Evolutionary conservation across 1,140 invertebrate species (phyloP), one percentile per base, ranked within the genome.

Genomic region (Heliconius hermathena): DNA sequence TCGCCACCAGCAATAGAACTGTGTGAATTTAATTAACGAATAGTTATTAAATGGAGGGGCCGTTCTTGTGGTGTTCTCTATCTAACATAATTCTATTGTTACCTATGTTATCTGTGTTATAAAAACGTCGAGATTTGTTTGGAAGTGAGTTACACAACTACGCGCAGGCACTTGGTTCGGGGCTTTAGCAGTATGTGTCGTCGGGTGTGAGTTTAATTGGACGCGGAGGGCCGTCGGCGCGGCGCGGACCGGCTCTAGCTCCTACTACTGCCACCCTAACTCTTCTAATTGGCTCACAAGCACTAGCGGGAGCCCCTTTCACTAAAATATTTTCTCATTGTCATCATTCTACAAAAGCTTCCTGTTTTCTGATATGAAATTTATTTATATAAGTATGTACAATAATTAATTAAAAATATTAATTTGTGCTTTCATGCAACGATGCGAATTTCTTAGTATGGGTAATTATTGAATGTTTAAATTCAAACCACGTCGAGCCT

Each of bases 11-110:
- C 80, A 80, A 87, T 87, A 87, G 85, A 87, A 83, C 90, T 91
- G 88, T 90, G 87, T 85, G 89, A 91, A 92, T 93, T 93, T 92
- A 94, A 93, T 94, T 93, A 93, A 93, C 90, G 90, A 90, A 93
- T 93, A 89, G 90, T 89, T 89, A 89, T 87, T 77, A 87, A 89
- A 88, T 84, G 86, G 86, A 88, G 84, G 88, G 87, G 87, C 87
- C 77, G 87, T 91, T 91, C 88, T 91, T 89, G 87, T 86, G 86
- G 86, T 81, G 83, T 46, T 46, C 41, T 46, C 41, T 46, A 13
- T 91, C 91, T 92, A 88, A 91, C 89, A 91, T 90, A 90, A 91
- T 87, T 92, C 89, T 80, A 92, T 94, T 94, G 93, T 94, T 93
- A 89, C 83, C 78, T 82, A 82, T 80, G 82, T 79, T 87, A 89